Base-by-base conservation (phyloP, 2,888 invertebrate species). In the Aspidiotus destructor region DNA sequence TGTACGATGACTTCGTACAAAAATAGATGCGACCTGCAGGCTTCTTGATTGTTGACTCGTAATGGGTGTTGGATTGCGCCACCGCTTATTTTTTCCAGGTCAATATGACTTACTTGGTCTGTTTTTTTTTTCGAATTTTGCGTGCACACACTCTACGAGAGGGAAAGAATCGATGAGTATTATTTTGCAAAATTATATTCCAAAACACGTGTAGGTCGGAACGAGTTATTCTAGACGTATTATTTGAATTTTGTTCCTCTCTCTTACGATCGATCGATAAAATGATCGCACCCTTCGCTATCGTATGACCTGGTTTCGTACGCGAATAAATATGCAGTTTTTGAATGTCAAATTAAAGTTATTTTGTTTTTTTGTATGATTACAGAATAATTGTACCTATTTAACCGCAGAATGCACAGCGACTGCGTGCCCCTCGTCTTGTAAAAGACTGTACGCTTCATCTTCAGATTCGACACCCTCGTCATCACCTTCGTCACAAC, bases 351-450 rank as follows among this genome's bases (percentile, higher is more conserved):
- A 2, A 48, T 48, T 48, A 3, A n/a, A 44, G 48, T 15, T 58
- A 40, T 11, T 58, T 58, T 58, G 16, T 28, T 28, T 13, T 65
- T 8, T 44, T 42, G 28, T 28, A 28, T 28, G 28, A 28, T 60
- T 44, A 7, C 67, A 67, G 67, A 67, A 60, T 67, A 44, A 67
- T 40, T 58, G 67, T 58, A 67, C 67, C 15, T 67, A 67, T 52
- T 67, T 67, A 67, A 58, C 67, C 9, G 67, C 67, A 67, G 67
- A 67, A 67, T 67, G 67, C 67, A 67, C 58, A 67, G 67, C 58
- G 42, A 67, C 67, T 28, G 67, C 67, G 11, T 67, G 67, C 60
- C 67, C 67, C n/a, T 67, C 67, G 48, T 60, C 60, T 48, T 67
- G 67, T 60, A 60, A 58, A 67, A 62, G 62, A 57, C 63, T 69